A percentile compares a stretch with the other conserved stretches of the same genome.
Evolutionary conservation across 2,113 vertebrate species (phyloP).

Genomic region (Muscicapa adusta): DNA sequence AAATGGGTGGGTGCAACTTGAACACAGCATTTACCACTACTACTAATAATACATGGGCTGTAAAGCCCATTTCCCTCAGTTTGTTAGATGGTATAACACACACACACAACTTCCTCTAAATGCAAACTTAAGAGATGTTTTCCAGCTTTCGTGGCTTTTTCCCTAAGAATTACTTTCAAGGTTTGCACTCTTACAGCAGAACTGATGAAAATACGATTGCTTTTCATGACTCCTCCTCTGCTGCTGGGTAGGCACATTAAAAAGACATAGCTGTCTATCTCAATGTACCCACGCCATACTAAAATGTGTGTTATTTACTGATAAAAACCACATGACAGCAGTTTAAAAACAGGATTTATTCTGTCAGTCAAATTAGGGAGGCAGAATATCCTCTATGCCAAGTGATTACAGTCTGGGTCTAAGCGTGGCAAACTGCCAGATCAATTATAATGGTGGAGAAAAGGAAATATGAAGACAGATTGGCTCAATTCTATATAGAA

Average conservation of each 20-base stretch:
- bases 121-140: background rate
- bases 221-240: background rate
- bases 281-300: constrained; percentile 44
- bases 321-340: constrained; percentile 67
- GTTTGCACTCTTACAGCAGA: background rate
- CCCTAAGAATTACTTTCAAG: background rate
- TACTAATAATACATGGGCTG: background rate
- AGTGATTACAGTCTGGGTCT: constrained; percentile 53
- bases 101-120: background rate
- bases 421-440: constrained; percentile 62
- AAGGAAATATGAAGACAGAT: constrained; percentile 76
- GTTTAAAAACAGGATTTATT: constrained; percentile 61
- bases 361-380: constrained; percentile 73
- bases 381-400: constrained; percentile 58
- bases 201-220: constrained; percentile 18
- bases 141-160: background rate
- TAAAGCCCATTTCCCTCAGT: background rate
- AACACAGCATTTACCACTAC: background rate
- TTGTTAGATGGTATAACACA: background rate
- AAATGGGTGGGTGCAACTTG: background rate
- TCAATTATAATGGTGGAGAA: constrained; percentile 68
- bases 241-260: background rate
- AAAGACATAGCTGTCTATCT: constrained; percentile 59
- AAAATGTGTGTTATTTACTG: constrained; percentile 72
- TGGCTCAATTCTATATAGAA: constrained; percentile 70